These are phyloP conservation scores for Toxotes chatareus DNA, from an alignment of 2,113 vertebrate genomes.

Conservation along the genomic window DNA sequence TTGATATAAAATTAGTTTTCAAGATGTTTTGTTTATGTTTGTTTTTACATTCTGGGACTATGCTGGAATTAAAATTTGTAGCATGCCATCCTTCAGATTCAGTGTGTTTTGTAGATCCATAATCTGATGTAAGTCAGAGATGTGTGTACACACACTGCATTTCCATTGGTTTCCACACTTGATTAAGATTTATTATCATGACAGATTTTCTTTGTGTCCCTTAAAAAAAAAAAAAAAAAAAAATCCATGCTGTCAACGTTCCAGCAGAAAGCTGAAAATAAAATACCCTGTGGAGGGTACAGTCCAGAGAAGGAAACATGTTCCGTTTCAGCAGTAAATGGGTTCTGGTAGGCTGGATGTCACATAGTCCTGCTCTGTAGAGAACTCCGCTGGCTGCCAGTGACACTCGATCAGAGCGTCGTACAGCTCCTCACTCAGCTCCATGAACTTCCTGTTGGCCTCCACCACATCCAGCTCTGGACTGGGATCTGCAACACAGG, in stretches of 20 bases:
- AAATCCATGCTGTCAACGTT: background rate
- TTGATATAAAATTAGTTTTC: background rate
- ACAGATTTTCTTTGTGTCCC: background rate
- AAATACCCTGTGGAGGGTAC: rapidly evolving
- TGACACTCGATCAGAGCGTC: slow-evolving; percentile 92
- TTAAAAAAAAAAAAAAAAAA: background rate
- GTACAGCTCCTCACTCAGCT: slow-evolving; percentile 93
- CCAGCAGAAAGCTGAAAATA: background rate
- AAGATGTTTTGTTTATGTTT: background rate
- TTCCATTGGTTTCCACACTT: background rate
- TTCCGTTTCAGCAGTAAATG: slow-evolving; percentile 56
- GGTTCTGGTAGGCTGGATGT: slow-evolving; percentile 67
- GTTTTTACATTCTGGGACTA: background rate
- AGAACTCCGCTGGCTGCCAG: slow-evolving; percentile 90
- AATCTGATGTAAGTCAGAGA: background rate
- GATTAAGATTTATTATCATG: background rate
- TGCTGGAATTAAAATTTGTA: background rate
- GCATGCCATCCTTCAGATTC: background rate
- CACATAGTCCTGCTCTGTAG: slow-evolving; percentile 82
- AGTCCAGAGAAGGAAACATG: background rate
- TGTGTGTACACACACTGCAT: background rate
- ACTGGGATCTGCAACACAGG: slow-evolving; percentile 85
- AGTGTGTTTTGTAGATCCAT: background rate
- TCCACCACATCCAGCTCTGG: slow-evolving; percentile 89
- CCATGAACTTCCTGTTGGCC: slow-evolving; percentile 92